Base-by-base conservation (phyloP, 2,113 vertebrate genomes). In the Onychostoma macrolepis region DNA sequence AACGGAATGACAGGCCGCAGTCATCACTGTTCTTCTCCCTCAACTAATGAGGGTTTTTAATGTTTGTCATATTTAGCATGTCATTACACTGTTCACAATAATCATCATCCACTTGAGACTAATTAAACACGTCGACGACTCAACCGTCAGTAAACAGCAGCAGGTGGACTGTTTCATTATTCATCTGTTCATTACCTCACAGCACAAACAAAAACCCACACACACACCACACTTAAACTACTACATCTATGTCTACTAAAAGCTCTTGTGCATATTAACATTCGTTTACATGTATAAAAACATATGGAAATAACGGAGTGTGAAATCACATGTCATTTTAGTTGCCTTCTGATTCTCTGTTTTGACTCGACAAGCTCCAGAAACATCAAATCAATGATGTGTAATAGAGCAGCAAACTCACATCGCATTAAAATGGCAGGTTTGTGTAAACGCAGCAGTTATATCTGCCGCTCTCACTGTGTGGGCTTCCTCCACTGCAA, bases 391-490 rank as follows among this genome's bases (percentile, higher is more conserved):
- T 89, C 80, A 83, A 87, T 85, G 86, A 85, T 87, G 78, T 87
- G 86, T 80, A 89, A 89, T 85, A 83, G 36, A 86, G 84, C 76
- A 82, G 88, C 77, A 89, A 89, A 81, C 82, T 61, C 63, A 69
- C 61, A 21, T 43, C 63, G 78, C 83, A 75, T 85, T 84, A 87
- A 85, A 89, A 87, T 72, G 76, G 36, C 79, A 87, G 78, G 71
- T 71, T 82, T 85, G 77, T 77, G 71, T 82, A 87, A 89, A 85
- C 61, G 86, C 84, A 81, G 76, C 71, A 89, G 87, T 87, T 87
- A 63, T 79, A 82, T 33, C 53, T 87, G 58, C 77, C 84, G 65
- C 67, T 72, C 85, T 69, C 43, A 24, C 69, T 87, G 83, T 87
- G 88, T 89, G 88, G 88, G 88, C 86, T 77, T 53, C 83, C 33